Evolutionary conservation across 1,140 invertebrate genomes (phyloP), one percentile per base, ranked within the genome.

Genomic region (Diabrotica virgifera): DNA sequence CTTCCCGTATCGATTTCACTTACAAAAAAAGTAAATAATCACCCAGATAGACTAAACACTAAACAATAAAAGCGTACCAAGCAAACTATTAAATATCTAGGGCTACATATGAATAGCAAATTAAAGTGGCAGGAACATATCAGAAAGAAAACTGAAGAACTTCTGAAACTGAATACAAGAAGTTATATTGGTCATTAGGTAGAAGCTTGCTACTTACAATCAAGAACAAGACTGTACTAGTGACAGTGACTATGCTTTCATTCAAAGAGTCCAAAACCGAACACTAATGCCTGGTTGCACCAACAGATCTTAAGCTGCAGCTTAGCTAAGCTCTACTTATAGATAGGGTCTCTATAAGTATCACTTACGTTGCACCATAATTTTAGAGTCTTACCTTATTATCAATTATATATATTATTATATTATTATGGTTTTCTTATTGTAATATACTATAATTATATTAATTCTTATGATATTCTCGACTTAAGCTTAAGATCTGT

Each of bases 61-160:
- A 6, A 46, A 46, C 2, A 46, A 6, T 4, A 24, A 24, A 24
- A 24, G 1, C 24, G 24, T 24, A 1, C 24, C 24, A 46, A 8
- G 40, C 4, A 46, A 46, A 46, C 40, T 3, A 6, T 46, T n/a
- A 46, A 46, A 46, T 46, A 46, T 46, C 40, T 46, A 46, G 40
- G 5, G 6, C 40, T 46, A 46, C 5, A 46, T 46, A 0, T 46
- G 5, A 2, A 46, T 46, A 46, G 8, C n/a, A 46, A 46, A 46
- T n/a, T 46, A 46, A 46, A 46, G 40, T 46, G 40, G 40, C n/a
- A 46, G 40, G 40, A 46, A n/a, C 40, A 46, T 46, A 46, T 46
- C 40, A 46, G 2, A 46, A 46, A 46, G 40, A 46, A 46, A 46
- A 46, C 40, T 10, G 2, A 46, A n/a, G n/a, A 46, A 46, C 2